Conservation (phyloP, 2,888 invertebrate genomes). For the Heliconius hortense region DNA sequence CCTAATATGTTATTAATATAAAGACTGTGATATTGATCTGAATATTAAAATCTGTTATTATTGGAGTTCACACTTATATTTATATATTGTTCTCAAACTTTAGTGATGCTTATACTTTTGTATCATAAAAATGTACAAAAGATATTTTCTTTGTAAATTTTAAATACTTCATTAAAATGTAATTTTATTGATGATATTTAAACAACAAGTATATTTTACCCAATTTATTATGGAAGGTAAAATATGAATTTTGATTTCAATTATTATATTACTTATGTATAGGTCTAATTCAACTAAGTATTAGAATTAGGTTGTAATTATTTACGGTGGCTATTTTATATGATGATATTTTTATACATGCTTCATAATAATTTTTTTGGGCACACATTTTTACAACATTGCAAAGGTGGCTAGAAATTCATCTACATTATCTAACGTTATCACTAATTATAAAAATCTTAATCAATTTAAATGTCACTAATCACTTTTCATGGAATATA, state of each 20-base stretch:
- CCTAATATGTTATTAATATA: constrained; percentile 7
- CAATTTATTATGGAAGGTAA: neutral
- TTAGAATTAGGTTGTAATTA: constrained; percentile 1
- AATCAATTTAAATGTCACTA: neutral
- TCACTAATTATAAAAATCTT: neutral
- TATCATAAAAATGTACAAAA: constrained; percentile 6
- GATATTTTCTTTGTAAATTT: neutral
- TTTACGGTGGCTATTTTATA: constrained; percentile 6
- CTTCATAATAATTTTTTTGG: neutral
- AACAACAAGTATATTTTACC: neutral
- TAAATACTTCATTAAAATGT: neutral
- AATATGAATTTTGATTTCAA: neutral
- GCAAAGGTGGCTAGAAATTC: neutral
- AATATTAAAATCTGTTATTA: constrained; percentile 2
- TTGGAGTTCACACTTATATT: neutral
- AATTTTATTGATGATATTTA: constrained; percentile 6
- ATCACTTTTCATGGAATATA: neutral
- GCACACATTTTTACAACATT: neutral
- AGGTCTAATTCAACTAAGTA: neutral
- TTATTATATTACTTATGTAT: neutral
- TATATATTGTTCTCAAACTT: neutral
- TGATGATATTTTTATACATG: constrained; percentile 12
- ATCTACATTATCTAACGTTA: neutral
- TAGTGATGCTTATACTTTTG: neutral
- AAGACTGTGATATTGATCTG: constrained; percentile 29